Base-by-base conservation (phyloP, 2,797 vertebrate species). In the Melanogrammus aeglefinus region DNA sequence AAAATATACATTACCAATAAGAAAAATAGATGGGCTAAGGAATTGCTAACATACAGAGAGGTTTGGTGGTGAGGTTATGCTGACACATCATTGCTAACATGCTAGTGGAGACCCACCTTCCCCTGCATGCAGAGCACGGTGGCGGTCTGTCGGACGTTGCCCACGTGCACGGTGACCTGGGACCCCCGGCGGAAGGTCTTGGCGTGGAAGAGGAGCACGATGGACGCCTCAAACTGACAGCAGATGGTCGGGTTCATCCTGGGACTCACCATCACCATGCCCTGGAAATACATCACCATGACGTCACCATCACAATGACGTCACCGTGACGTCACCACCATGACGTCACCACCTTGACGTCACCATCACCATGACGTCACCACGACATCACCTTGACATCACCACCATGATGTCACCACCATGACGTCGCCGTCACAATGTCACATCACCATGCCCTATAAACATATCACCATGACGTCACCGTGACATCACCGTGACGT, bases 201-300 rank as follows among this genome's bases (percentile, higher is more conserved):
- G 38, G 97, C 97, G 6, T 99, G 97, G 90, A 99, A 99, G 76
- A 99, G 90, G 41, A 99, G 93, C 41, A 99, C 97, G 0, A 99
- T 98, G 90, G 97, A 97, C 0, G 97, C 97, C 88, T 99, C 97
- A 27, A 99, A 99, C 88, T 96, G 94, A 76, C 96, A 96, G 91
- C 97, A 97, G 91, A 99, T 97, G 74, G 96, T 99, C 36, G 97
- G 97, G 79, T 98, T 96, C 97, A 98, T 97, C 94, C 97, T 97
- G 0, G 97, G 97, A 84, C 97, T 98, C 86, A 99, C 97, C 96
- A 99, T 96, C 86, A 99, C 97, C 97, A 99, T 98, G 63, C 97
- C 97, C 97, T 99, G 91, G 41, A 78, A 38, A 44, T 35, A 73
- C 33, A 29, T 14, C 31, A 33, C 70, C 27, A 72, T 35, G 21